Conservation (phyloP, 2,797 vertebrate genomes). For the Acipenser ruthenus region DNA sequence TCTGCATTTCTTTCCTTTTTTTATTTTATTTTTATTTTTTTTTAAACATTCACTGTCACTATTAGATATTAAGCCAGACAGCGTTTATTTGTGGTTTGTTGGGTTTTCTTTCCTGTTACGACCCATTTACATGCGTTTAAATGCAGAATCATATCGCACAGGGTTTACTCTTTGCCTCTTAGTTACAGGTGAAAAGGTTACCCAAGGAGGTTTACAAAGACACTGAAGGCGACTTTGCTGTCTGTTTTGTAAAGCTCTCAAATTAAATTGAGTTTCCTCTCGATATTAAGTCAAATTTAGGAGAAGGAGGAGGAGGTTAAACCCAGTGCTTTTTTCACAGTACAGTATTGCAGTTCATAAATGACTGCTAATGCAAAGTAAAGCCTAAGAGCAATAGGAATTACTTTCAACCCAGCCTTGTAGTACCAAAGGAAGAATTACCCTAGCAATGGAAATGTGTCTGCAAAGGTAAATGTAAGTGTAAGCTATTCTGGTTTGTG, state of each 20-base stretch:
- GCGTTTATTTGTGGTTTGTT: too few species aligned
- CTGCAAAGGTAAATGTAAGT: constrained; percentile 49
- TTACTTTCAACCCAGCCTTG: constrained; percentile 39
- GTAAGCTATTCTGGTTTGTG: constrained; percentile 16
- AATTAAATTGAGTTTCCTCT: constrained; percentile 10
- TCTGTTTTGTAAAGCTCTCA: not conserved
- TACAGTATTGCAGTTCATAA: constrained; percentile 56
- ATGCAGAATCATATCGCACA: too few species aligned
- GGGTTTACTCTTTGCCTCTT: too few species aligned
- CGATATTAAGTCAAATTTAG: constrained; percentile 10
- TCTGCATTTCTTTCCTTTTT: too few species aligned
- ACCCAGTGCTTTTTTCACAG: constrained; percentile 29
- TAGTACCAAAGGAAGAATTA: constrained; percentile 59
- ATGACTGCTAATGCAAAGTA: constrained; percentile 25
- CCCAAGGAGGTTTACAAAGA: not conserved
- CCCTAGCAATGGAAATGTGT: constrained; percentile 21
- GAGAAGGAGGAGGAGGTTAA: constrained; percentile 24
- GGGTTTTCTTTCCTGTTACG: too few species aligned
- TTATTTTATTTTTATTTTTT: too few species aligned
- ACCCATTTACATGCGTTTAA: too few species aligned
- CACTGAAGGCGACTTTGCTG: not conserved
- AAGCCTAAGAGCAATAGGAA: constrained; percentile 16
- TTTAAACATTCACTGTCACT: too few species aligned
- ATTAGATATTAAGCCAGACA: too few species aligned
- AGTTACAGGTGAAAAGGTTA: too few species aligned